These are phyloP conservation scores for Ginglymostoma cirratum DNA, from an alignment of 2,113 vertebrate genomes.

Conservation along the genomic window DNA sequence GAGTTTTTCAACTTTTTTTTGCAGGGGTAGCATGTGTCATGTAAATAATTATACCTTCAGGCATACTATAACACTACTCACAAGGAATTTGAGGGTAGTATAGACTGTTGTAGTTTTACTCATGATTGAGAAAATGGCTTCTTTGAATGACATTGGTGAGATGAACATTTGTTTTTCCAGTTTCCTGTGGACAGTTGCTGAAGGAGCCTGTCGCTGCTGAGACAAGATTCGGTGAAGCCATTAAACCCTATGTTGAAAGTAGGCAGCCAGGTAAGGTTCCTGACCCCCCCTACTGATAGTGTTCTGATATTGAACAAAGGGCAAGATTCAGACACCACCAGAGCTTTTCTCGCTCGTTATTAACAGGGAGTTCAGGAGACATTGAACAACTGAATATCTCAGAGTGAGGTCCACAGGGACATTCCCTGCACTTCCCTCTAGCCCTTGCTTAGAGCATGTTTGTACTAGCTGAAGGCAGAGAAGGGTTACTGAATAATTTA, in stretches of 20 bases:
- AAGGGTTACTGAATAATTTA: slow-evolving; percentile 97
- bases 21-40: background rate
- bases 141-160: background rate
- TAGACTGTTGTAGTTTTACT: background rate
- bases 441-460: slow-evolving; percentile 65
- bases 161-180: background rate
- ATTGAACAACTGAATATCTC: slow-evolving; percentile 48
- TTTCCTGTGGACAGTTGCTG: slow-evolving; percentile 65
- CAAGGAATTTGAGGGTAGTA: background rate
- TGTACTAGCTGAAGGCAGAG: slow-evolving; percentile 84
- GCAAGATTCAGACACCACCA: slow-evolving; percentile 32
- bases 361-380: slow-evolving; percentile 44
- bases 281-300: slow-evolving; percentile 28
- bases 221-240: slow-evolving; percentile 57
- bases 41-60: slow-evolving; percentile 9
- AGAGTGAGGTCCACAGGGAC: slow-evolving; percentile 56
- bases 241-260: slow-evolving; percentile 65
- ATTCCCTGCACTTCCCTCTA: slow-evolving; percentile 51
- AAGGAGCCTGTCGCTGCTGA: slow-evolving; percentile 69
- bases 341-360: slow-evolving; percentile 46
- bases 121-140: background rate
- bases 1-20: background rate
- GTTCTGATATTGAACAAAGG: slow-evolving; percentile 38
- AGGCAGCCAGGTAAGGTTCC: slow-evolving; percentile 61
- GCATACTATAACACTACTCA: background rate